Conservation (phyloP, 2,113 vertebrate genomes). For the Drymodes brunneopygia region DNA sequence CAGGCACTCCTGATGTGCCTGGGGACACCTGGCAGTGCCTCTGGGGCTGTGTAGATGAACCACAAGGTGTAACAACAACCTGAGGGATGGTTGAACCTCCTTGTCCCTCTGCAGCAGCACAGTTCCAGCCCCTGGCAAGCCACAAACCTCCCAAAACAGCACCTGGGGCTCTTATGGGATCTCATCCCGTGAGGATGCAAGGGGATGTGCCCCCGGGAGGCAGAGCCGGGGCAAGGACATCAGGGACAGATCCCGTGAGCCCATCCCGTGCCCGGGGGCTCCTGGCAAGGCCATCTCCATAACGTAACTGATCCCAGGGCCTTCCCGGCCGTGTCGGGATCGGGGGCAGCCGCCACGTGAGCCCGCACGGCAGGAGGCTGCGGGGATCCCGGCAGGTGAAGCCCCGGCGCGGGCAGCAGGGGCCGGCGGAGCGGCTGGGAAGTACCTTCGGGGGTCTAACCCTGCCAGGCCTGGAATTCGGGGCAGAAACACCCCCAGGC, state of each 20-base stretch:
- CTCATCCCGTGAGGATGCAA: rapidly evolving
- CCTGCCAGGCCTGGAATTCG: rapidly evolving
- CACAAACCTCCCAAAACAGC: neutral
- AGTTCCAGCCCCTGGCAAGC: neutral
- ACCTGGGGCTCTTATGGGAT: rapidly evolving
- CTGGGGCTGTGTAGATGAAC: neutral
- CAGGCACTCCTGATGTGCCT: neutral
- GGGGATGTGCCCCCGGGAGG: neutral
- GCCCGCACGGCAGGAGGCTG: neutral
- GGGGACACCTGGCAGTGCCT: neutral
- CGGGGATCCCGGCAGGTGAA: neutral
- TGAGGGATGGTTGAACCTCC: neutral
- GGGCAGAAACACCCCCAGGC: neutral
- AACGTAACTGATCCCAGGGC: neutral
- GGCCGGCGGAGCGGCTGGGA: neutral
- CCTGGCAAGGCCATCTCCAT: neutral
- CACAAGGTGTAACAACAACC: neutral
- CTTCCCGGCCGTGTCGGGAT: neutral
- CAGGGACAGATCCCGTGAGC: rapidly evolving
- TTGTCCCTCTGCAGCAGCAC: neutral
- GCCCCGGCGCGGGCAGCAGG: neutral
- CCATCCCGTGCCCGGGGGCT: neutral
- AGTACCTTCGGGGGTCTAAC: neutral
- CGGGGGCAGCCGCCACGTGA: neutral
- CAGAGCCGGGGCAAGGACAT: rapidly evolving